Conservation (phyloP, 2,113 vertebrate species). For the Centropristis striata region DNA sequence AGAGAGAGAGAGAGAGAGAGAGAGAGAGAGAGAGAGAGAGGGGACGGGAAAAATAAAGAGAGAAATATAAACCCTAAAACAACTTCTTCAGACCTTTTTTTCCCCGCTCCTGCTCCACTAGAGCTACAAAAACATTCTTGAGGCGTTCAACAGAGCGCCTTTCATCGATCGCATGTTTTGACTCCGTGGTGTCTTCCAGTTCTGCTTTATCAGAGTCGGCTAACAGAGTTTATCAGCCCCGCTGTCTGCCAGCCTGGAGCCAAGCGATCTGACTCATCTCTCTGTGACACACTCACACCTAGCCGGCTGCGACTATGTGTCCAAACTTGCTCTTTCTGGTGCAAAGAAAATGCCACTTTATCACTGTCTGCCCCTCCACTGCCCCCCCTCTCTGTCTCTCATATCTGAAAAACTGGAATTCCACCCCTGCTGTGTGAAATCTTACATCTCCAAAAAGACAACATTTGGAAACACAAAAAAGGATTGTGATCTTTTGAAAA, state of each 20-base stretch:
- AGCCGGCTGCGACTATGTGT: constrained; percentile 41
- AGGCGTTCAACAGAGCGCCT: constrained; percentile 46
- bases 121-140: constrained; percentile 60
- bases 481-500: background rate
- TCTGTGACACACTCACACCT: constrained; percentile 16
- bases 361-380: constrained; percentile 5
- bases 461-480: constrained; percentile 16
- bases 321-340: constrained; percentile 49
- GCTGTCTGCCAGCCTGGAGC: constrained; percentile 28
- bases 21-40: constrained; percentile 50
- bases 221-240: constrained; percentile 58
- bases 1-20: constrained; percentile 50
- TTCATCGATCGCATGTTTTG: constrained; percentile 62
- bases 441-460: constrained; percentile 4
- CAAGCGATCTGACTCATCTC: constrained; percentile 35
- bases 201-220: constrained; percentile 56
- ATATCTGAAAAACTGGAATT: constrained; percentile 49
- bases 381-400: background rate
- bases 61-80: constrained; percentile 62
- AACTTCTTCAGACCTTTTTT: constrained; percentile 40
- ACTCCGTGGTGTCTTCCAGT: constrained; percentile 57
- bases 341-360: constrained; percentile 37
- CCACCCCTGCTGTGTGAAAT: constrained; percentile 27
- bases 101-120: constrained; percentile 24
- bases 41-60: constrained; percentile 54